Evolutionary conservation across 2,113 vertebrate species (phyloP).

Genomic region (Pteropus alecto): DNA sequence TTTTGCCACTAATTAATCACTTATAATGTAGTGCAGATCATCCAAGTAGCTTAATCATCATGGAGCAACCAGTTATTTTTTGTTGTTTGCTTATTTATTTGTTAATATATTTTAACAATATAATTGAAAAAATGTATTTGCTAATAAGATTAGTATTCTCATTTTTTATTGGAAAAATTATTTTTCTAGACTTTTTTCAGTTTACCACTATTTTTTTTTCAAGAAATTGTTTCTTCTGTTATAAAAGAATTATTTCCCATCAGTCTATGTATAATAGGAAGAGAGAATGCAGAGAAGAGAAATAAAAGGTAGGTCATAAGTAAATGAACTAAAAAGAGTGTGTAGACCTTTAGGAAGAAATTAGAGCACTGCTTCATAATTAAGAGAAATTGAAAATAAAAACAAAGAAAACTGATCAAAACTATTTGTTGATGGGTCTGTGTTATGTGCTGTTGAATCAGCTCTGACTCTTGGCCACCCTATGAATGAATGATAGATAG

Average conservation of each 20-base stretch:
- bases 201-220: neutral
- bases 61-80: neutral
- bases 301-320: neutral
- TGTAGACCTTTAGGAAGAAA: neutral
- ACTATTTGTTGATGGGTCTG: neutral
- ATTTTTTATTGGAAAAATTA: neutral
- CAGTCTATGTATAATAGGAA: neutral
- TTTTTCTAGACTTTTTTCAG: neutral
- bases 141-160: neutral
- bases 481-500: too few species aligned
- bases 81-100: neutral
- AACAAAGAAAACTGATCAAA: neutral
- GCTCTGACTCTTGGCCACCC: neutral
- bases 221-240: neutral
- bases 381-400: neutral
- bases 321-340: neutral
- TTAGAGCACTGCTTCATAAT: neutral
- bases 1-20: neutral
- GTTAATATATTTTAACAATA: neutral
- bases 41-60: neutral
- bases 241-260: neutral
- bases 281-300: neutral
- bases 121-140: neutral
- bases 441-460: neutral
- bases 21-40: neutral